Evolutionary conservation across 2,888 invertebrate species (phyloP).

Genomic region (Ophion obscuratus): DNA sequence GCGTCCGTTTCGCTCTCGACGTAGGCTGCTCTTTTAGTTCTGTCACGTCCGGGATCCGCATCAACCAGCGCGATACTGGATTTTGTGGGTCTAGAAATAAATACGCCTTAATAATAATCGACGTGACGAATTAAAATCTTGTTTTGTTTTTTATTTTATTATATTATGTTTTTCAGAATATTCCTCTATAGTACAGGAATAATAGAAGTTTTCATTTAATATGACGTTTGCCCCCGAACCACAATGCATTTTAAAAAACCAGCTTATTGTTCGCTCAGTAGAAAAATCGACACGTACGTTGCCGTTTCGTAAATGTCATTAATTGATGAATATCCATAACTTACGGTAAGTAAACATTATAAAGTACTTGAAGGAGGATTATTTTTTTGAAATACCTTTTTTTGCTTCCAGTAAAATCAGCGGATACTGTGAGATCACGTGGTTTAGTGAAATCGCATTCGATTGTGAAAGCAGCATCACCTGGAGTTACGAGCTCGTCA

Average conservation of each 20-base stretch:
- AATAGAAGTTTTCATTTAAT: not conserved
- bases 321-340: no score
- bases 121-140: not conserved
- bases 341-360: no score
- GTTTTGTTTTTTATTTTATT: not conserved
- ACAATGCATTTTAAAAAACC: not conserved
- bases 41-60: conserved; percentile 74
- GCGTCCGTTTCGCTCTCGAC: conserved; percentile 71
- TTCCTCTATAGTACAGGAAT: not conserved
- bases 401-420: conserved; percentile 83
- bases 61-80: conserved; percentile 75
- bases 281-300: no score
- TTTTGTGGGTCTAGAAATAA: conserved; percentile 64
- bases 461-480: conserved; percentile 88
- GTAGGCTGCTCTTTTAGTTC: conserved; percentile 71
- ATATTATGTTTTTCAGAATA: not conserved
- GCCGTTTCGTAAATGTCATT: no score
- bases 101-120: not conserved
- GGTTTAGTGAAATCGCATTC: conserved; percentile 88
- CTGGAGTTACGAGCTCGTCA: conserved; percentile 88
- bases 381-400: conserved; percentile 61
- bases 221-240: not conserved
- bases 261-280: no score
- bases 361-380: not conserved
- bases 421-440: conserved; percentile 85